phyloP scores from a whole-genome alignment of 2,888 invertebrate species.

The Nomada lathburiana region DNA sequence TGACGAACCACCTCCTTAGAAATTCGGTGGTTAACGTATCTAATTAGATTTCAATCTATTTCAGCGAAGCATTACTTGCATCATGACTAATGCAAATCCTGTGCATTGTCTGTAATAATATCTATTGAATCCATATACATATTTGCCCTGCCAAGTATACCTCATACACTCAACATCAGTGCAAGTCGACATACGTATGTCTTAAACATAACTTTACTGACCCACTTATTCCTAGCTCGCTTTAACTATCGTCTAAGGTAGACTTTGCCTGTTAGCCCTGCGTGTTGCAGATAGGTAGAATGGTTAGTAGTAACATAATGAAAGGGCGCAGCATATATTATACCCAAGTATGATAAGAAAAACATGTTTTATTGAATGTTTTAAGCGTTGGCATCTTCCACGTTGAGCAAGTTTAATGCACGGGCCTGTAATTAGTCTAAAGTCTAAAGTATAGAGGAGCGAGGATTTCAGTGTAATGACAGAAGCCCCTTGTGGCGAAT shows the following conservation, averaged over 20 bases:
- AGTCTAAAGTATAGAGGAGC: background rate
- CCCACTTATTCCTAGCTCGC: background rate
- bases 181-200: too few species aligned
- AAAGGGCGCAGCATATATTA: background rate
- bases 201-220: background rate
- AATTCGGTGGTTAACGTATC: too few species aligned
- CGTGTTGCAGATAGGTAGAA: background rate
- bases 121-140: too few species aligned
- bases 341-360: background rate
- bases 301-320: background rate
- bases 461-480: slow-evolving; percentile 7
- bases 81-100: too few species aligned
- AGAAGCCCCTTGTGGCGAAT: slow-evolving; percentile 5
- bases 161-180: too few species aligned
- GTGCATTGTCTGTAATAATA: too few species aligned
- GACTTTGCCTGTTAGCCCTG: background rate
- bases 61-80: too few species aligned
- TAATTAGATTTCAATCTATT: too few species aligned
- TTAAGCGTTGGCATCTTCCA: background rate
- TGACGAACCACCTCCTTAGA: too few species aligned
- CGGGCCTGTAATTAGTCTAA: background rate
- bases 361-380: background rate
- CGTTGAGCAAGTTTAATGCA: background rate
- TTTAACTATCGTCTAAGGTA: background rate
- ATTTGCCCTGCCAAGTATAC: too few species aligned